A percentile compares a stretch with the other conserved stretches of the same genome.
Evolutionary conservation across 2,888 invertebrate genomes (phyloP).

Genomic region (Ichneumoninae sp.): DNA sequence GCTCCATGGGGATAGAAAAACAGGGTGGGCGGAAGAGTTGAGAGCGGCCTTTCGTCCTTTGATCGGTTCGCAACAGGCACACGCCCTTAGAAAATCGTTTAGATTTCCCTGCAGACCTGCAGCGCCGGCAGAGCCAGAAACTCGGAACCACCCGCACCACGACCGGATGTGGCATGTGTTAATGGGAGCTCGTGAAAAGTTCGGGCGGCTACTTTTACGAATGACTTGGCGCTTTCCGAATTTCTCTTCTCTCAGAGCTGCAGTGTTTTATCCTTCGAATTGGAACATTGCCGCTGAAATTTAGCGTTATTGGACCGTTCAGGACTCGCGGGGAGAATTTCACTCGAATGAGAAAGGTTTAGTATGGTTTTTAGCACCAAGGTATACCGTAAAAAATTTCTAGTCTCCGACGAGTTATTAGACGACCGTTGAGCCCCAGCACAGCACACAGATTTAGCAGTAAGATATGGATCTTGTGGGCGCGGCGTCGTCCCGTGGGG

Average conservation of each 20-base stretch:
- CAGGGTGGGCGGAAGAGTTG: constrained; percentile 72
- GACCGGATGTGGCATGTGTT: constrained; percentile 72
- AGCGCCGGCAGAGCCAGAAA: constrained; percentile 45
- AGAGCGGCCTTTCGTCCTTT: constrained; percentile 68
- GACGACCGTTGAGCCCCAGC: constrained; percentile 50
- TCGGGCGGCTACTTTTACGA: constrained; percentile 22
- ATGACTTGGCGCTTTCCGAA: constrained; percentile 2
- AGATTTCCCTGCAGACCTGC: constrained; percentile 57
- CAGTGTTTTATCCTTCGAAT: neutral
- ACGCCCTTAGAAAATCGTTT: constrained; percentile 61
- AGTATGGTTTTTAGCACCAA: constrained; percentile 1
- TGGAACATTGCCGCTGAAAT: neutral
- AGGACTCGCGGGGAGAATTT: neutral
- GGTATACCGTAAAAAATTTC: constrained; percentile 51
- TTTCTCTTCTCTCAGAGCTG: neutral
- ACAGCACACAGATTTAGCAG: constrained; percentile 56
- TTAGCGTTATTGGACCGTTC: neutral
- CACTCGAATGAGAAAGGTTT: neutral
- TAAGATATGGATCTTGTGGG: constrained; percentile 54
- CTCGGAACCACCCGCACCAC: constrained; percentile 72
- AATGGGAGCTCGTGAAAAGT: constrained; percentile 49
- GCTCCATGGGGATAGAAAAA: constrained; percentile 50
- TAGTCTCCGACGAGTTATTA: constrained; percentile 68
- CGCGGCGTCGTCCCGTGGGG: constrained; percentile 57
- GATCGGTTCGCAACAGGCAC: constrained; percentile 57